Evolutionary conservation across 1,140 invertebrate genomes (phyloP).

Genomic region (Tetramorium parvispinum): DNA sequence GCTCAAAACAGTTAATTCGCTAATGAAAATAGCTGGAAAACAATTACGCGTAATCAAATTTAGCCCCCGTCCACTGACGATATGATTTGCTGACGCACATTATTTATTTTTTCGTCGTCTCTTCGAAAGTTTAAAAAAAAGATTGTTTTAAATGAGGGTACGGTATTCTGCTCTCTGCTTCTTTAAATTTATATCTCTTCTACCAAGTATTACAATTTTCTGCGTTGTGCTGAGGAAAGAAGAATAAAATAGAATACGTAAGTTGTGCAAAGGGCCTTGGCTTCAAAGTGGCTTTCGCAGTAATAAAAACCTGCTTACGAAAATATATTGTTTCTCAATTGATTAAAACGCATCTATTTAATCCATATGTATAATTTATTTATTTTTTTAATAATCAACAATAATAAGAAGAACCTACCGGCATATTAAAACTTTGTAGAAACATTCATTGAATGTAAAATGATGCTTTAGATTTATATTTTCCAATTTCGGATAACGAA

Average conservation of each 20-base stretch:
- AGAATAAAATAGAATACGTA: conserved; percentile 5
- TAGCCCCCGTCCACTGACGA: background rate
- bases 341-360: background rate
- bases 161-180: background rate
- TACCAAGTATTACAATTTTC: conserved; percentile 24
- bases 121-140: background rate
- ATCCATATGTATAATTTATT: background rate
- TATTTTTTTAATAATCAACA: background rate
- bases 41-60: background rate
- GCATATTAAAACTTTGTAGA: background rate
- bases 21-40: background rate
- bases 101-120: background rate
- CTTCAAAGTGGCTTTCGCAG: background rate
- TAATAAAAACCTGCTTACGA: conserved; percentile 13
- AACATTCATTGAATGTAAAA: background rate
- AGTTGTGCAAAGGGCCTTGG: background rate
- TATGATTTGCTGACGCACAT: background rate
- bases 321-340: background rate
- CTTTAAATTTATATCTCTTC: background rate
- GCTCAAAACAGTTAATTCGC: background rate
- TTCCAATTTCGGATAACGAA: background rate
- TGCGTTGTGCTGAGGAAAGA: background rate
- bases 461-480: background rate
- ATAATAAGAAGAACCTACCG: background rate
- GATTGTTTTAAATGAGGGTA: background rate